A percentile compares a stretch with the other conserved stretches of the same genome.
Conservation (phyloP, 2,888 invertebrate genomes). For the Bedellia somnulentella region DNA sequence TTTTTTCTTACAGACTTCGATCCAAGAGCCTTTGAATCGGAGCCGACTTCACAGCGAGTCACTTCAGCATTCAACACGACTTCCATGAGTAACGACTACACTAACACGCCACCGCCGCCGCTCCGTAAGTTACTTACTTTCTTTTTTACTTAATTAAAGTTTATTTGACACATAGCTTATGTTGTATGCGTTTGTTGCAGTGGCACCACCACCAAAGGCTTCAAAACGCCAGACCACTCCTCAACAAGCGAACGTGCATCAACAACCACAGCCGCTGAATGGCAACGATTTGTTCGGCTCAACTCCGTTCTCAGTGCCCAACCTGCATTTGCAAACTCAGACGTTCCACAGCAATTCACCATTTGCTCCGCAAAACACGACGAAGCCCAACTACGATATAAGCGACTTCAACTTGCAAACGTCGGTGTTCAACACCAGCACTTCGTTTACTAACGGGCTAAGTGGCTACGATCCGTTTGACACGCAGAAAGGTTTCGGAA, state of each 20-base stretch:
- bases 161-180: background rate
- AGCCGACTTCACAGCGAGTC: slow-evolving; percentile 28
- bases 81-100: slow-evolving; percentile 19
- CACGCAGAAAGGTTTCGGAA: slow-evolving; percentile 67
- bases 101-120: slow-evolving; percentile 62
- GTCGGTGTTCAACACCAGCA: slow-evolving; percentile 40
- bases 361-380: slow-evolving; percentile 18
- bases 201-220: slow-evolving; percentile 88
- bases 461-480: slow-evolving; percentile 78
- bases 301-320: slow-evolving; percentile 67
- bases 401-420: slow-evolving; percentile 46
- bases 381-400: slow-evolving; percentile 48
- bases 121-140: slow-evolving; percentile 60
- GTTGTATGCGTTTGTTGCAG: slow-evolving; percentile 53
- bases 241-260: slow-evolving; percentile 16
- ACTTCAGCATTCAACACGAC: slow-evolving; percentile 22
- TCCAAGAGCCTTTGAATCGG: slow-evolving; percentile 80
- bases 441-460: slow-evolving; percentile 41
- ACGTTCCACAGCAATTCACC: too few species aligned
- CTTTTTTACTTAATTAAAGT: background rate
- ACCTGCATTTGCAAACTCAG: slow-evolving; percentile 14
- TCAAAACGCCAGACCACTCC: slow-evolving; percentile 49
- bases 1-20: slow-evolving; percentile 68
- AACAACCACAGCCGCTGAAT: slow-evolving; percentile 31
- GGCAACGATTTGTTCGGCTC: slow-evolving; percentile 81